Evolutionary conservation across 2,888 invertebrate genomes (phyloP).

Genomic region (Amorpha juglandis): DNA sequence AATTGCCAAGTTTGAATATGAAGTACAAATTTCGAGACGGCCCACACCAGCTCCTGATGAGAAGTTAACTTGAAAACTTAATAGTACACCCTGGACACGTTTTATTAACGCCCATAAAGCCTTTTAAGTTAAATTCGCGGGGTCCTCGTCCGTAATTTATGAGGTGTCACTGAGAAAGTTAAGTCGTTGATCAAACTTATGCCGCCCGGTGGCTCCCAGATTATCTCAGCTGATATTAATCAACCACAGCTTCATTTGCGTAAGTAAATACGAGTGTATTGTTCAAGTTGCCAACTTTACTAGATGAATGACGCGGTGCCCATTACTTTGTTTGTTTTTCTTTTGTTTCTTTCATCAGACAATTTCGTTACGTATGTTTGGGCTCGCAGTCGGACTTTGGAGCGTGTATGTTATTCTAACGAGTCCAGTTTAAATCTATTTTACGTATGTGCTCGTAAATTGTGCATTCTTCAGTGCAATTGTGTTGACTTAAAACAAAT

Average conservation of each 20-base stretch:
- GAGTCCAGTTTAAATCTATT: neutral
- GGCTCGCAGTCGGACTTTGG: too few species aligned
- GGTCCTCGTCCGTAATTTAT: constrained; percentile 59
- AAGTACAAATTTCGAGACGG: constrained; percentile 40
- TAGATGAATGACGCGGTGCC: constrained; percentile 28
- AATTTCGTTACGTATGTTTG: constrained; percentile 29
- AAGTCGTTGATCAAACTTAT: constrained; percentile 64
- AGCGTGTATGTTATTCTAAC: neutral
- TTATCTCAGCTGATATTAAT: constrained; percentile 59
- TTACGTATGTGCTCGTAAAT: neutral
- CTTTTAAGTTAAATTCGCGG: constrained; percentile 63
- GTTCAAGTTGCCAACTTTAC: constrained; percentile 36
- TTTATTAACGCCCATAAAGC: constrained; percentile 64
- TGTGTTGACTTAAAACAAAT: neutral
- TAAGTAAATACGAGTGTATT: constrained; percentile 47
- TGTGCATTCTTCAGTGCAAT: neutral
- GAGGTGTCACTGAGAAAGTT: constrained; percentile 67
- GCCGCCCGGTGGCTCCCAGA: constrained; percentile 48
- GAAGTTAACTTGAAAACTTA: constrained; percentile 64
- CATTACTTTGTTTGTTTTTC: constrained; percentile 11
- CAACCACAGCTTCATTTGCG: constrained; percentile 50
- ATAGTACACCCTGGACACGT: constrained; percentile 60
- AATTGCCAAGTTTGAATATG: constrained; percentile 36
- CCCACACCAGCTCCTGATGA: constrained; percentile 53
- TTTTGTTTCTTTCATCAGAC: constrained; percentile 11